phyloP scores from a whole-genome alignment of 2,888 invertebrate genomes.

The Watsonalla binaria region DNA sequence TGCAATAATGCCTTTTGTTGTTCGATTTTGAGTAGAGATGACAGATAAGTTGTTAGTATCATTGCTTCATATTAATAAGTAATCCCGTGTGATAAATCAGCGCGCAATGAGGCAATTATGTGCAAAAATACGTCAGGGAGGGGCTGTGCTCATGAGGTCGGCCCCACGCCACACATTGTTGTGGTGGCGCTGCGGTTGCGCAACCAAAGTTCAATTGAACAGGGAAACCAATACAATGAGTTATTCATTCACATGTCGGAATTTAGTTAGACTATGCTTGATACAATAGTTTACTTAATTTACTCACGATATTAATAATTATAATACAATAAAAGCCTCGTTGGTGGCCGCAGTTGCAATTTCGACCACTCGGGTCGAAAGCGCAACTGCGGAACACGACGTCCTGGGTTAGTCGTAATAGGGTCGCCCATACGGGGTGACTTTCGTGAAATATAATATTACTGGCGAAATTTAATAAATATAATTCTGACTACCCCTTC shows the following conservation, averaged over 20 bases:
- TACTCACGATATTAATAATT: no score
- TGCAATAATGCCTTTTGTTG: not conserved
- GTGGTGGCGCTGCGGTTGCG: constrained; percentile 16
- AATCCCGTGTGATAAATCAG: constrained; percentile 14
- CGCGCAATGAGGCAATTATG: constrained; percentile 20
- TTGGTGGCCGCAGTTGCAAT: no score
- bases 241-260: constrained; percentile 17
- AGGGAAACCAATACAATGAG: constrained; percentile 17
- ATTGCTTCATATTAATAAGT: constrained; percentile 1
- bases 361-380: no score
- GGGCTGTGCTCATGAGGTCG: constrained; percentile 24
- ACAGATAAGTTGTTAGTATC: constrained; percentile 3
- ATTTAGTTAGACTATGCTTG: constrained; percentile 3
- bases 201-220: constrained; percentile 20
- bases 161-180: constrained; percentile 26
- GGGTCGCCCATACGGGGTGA: no score
- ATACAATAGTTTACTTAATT: not conserved
- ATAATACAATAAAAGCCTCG: no score
- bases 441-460: no score
- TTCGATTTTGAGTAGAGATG: not conserved
- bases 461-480: no score
- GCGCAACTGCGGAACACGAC: no score
- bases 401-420: no score
- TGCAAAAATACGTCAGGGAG: constrained; percentile 11
- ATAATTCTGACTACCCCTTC: no score